Percentiles rank a stretch among this genome's conserved stretches.
These are phyloP conservation scores for Augochlorella aurata DNA, from an alignment of 2,888 invertebrate species.

Conservation along the genomic window DNA sequence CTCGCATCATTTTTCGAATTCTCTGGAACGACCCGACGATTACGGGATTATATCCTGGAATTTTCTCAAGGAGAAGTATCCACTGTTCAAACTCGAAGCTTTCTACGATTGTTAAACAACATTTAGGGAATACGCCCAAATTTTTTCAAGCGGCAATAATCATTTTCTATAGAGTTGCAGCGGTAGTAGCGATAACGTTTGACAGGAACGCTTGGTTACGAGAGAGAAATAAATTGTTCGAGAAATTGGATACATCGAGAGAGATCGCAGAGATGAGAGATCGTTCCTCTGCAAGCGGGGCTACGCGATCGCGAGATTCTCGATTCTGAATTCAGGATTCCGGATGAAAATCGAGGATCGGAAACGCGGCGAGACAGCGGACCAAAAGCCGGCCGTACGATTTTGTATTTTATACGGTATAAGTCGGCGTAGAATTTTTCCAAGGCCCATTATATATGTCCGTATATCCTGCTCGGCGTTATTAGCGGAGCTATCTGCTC, in stretches of 20 bases:
- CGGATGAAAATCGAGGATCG: neutral
- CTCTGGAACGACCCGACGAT: no score
- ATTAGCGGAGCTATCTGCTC: constrained; percentile 69
- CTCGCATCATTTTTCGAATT: no score
- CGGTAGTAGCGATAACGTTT: no score
- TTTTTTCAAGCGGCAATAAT: neutral
- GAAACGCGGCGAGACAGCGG: constrained; percentile 3
- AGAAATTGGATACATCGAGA: no score
- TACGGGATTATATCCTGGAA: neutral
- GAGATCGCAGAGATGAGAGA: neutral
- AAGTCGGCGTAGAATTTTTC: constrained; percentile 39
- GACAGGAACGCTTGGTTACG: no score
- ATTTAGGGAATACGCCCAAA: neutral
- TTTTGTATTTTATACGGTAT: constrained; percentile 30
- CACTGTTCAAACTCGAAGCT: neutral
- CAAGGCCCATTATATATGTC: constrained; percentile 54
- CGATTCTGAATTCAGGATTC: neutral
- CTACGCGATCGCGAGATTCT: no score
- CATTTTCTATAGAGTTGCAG: neutral
- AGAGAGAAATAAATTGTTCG: no score
- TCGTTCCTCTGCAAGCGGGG: neutral
- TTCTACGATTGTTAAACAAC: neutral
- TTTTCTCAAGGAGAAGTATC: neutral
- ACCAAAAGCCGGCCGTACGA: constrained; percentile 17
- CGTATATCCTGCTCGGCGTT: constrained; percentile 53